Base-by-base conservation (phyloP, 1,140 invertebrate genomes). In the Diplogasteroides magnus region DNA sequence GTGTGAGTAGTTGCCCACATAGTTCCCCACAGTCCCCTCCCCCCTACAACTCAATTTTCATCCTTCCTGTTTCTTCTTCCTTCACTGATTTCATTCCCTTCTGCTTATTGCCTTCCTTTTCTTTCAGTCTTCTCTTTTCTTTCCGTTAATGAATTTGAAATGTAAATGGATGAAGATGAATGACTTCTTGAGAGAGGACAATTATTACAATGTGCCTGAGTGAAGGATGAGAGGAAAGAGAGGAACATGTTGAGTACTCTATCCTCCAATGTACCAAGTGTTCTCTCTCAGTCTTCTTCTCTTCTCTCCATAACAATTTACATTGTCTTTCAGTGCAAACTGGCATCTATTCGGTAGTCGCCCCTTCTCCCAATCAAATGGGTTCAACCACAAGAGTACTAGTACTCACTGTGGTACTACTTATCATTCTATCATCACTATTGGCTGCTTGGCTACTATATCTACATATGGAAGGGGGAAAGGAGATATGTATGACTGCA, bases 81-180 rank as follows among this genome's bases (percentile, higher is more conserved):
- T 37, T 65, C 48, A 55, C 14, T 11, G 19, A 26, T 2, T 2
- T 19, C 19, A 29, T 37, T 65, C 48, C 37, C 27, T 64, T 64
- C 25, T 56, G 26, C 37, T 56, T 65, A 56, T 55, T 55, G 57
- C 63, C 31, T 65, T 55, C 31, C 48, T 56, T 65, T 65, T 56
- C 57, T 56, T 23, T 23, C 57, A 37, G 37, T 62, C 56, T 26
- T 26, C 37, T 23, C 48, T 32, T 63, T 63, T 63, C 1, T 19
- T 56, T 65, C 23, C 63, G 25, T 56, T 56, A 65, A 29, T 65
- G 48, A 65, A 65, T 25, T 37, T 48, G 31, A 23, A 64, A 48
- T 2, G 60, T 27, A 15, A 32, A 31, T 3, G 27, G 19, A 62
- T 26, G 59, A 61, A 0, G 23, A 61, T 14, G 31, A n/a, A 61